Conservation (phyloP, 2,888 invertebrate genomes). For the Hipparchia sbordonii region DNA sequence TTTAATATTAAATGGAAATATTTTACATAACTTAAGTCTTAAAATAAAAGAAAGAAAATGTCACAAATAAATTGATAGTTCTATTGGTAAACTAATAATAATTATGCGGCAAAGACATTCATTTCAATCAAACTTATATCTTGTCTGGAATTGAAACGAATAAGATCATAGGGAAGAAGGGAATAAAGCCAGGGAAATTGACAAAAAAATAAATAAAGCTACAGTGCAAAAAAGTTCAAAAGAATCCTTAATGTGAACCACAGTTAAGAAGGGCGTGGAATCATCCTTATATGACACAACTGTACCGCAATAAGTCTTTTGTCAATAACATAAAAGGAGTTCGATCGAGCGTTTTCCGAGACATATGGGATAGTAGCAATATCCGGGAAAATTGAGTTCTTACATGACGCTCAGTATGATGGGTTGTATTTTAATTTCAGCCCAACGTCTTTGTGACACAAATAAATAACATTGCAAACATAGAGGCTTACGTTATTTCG, state of each 20-base stretch:
- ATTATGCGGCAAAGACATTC: too few species aligned
- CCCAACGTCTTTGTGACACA: neutral
- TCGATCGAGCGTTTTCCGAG: constrained; percentile 7
- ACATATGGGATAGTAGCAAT: constrained; percentile 19
- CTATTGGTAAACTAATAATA: too few species aligned
- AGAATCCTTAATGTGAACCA: neutral
- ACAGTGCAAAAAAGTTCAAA: neutral
- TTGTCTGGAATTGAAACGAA: too few species aligned
- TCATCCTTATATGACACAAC: constrained; percentile 42
- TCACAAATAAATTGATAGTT: too few species aligned
- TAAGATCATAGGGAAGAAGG: too few species aligned
- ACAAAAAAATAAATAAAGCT: too few species aligned
- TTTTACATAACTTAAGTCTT: too few species aligned
- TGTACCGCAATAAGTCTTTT: constrained; percentile 29
- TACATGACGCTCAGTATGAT: neutral
- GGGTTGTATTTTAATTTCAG: constrained; percentile 18
- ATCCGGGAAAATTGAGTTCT: constrained; percentile 19
- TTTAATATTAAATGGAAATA: too few species aligned
- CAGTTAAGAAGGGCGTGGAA: neutral
- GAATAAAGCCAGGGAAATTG: too few species aligned
- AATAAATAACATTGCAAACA: neutral
- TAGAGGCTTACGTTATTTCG: neutral
- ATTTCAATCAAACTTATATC: too few species aligned
- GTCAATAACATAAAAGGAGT: constrained; percentile 21
- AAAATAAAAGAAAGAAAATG: too few species aligned